These are phyloP conservation scores for Anguilla rostrata DNA, from an alignment of 2,113 vertebrate species.

Conservation along the genomic window DNA sequence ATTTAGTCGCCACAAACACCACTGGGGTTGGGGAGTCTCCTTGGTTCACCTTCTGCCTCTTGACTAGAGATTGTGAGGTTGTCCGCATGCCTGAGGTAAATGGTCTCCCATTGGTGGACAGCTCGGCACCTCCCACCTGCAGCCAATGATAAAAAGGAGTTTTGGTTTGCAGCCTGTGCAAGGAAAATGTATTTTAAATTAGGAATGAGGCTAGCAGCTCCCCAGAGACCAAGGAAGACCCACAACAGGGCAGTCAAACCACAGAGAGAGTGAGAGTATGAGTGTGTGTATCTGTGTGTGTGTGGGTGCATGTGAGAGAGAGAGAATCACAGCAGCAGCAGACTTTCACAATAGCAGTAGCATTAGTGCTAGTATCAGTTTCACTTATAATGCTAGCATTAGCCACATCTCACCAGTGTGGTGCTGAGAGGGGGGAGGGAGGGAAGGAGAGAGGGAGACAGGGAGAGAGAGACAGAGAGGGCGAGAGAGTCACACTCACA, in stretches of 20 bases:
- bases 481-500: conserved; percentile 60
- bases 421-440: background rate
- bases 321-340: too few species aligned
- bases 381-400: too few species aligned
- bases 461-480: background rate
- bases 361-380: too few species aligned
- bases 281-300: background rate
- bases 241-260: background rate
- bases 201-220: background rate
- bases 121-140: conserved; percentile 68
- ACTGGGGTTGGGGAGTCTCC: conserved; percentile 90
- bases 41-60: conserved; percentile 88
- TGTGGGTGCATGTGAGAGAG: background rate
- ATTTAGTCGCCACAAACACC: conserved; percentile 92
- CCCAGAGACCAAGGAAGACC: background rate
- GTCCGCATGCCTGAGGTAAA: conserved; percentile 81
- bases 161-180: background rate
- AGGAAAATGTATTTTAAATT: too few species aligned
- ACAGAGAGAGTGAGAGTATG: background rate
- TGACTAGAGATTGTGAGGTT: conserved; percentile 81
- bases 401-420: background rate
- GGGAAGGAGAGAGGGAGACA: background rate
- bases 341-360: too few species aligned
- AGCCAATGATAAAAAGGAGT: background rate
- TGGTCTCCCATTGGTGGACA: conserved; percentile 84